Evolutionary conservation across 2,113 vertebrate genomes (phyloP).

Genomic region (Ochotona curzoniae): DNA sequence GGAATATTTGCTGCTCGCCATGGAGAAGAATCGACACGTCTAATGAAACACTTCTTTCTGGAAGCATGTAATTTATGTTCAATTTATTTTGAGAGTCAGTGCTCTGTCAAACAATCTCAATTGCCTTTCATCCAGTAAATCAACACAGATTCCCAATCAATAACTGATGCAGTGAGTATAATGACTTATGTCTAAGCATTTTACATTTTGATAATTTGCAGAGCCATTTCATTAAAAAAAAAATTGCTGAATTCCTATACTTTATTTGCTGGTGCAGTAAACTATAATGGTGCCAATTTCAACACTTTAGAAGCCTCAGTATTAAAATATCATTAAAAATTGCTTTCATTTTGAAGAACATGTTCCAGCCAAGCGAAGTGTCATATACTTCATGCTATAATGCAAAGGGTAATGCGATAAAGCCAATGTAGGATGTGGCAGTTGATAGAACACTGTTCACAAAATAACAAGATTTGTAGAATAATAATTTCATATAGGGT

Average conservation of each 20-base stretch:
- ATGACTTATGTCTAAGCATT: slow-evolving; percentile 19
- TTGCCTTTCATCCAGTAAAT: slow-evolving; percentile 62
- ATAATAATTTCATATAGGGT: background rate
- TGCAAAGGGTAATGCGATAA: slow-evolving; percentile 52
- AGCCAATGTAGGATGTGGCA: background rate
- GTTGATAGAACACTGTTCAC: background rate
- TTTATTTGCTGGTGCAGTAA: slow-evolving; percentile 8
- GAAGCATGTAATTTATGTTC: background rate
- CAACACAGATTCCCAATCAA: slow-evolving; percentile 56
- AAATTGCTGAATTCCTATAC: background rate
- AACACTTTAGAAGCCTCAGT: slow-evolving; percentile 21
- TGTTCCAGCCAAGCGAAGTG: background rate
- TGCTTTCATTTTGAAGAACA: slow-evolving; percentile 60
- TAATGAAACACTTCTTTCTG: slow-evolving; percentile 45
- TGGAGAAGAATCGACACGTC: slow-evolving; percentile 10
- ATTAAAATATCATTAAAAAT: background rate
- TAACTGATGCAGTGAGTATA: slow-evolving; percentile 39
- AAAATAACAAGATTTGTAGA: slow-evolving; percentile 54
- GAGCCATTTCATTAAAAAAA: slow-evolving; percentile 31
- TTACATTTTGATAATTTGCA: slow-evolving; percentile 55
- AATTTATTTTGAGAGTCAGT: slow-evolving; percentile 59
- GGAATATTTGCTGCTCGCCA: slow-evolving; percentile 22
- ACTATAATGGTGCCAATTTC: background rate
- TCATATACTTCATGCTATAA: slow-evolving; percentile 41
- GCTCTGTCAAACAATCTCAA: slow-evolving; percentile 56